These are phyloP conservation scores for Orientallactaga bullata DNA, from an alignment of 2,113 vertebrate genomes.

Conservation along the genomic window DNA sequence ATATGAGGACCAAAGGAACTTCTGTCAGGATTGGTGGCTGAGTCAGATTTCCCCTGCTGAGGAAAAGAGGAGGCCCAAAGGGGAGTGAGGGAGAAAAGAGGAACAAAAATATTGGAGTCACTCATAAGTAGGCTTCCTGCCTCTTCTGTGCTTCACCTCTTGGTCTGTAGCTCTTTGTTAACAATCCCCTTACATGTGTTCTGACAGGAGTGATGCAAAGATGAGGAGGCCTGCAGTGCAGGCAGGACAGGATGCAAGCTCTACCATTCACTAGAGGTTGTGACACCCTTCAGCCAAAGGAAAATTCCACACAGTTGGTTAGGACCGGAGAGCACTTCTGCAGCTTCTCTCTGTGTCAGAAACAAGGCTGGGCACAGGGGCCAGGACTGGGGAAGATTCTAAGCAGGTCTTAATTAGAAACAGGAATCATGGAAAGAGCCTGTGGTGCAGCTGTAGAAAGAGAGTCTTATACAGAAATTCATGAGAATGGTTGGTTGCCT, in stretches of 20 bases:
- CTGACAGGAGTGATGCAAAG: background rate
- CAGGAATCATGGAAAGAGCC: conserved; percentile 67
- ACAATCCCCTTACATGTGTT: background rate
- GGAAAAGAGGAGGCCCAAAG: background rate
- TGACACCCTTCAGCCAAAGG: conserved; percentile 38
- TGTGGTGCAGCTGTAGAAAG: conserved; percentile 50
- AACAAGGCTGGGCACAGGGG: conserved; percentile 28
- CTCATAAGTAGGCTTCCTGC: conserved; percentile 25
- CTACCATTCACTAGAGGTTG: background rate
- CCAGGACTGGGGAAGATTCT: conserved; percentile 38
- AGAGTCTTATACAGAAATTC: conserved; percentile 48
- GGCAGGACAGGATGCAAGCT: background rate
- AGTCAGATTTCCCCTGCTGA: background rate
- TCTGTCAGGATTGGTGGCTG: background rate
- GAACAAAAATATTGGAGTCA: background rate
- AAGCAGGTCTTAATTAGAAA: conserved; percentile 78
- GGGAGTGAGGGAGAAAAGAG: conserved; percentile 5
- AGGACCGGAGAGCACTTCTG: conserved; percentile 14
- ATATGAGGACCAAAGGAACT: background rate
- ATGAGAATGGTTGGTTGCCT: conserved; percentile 35
- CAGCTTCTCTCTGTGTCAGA: background rate
- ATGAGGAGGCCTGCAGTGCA: background rate
- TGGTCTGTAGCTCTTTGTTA: conserved; percentile 55
- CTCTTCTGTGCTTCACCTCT: background rate
- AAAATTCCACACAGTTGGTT: conserved; percentile 57